phyloP scores from a whole-genome alignment of 2,888 invertebrate genomes.

The Crocallis elinguaria region DNA sequence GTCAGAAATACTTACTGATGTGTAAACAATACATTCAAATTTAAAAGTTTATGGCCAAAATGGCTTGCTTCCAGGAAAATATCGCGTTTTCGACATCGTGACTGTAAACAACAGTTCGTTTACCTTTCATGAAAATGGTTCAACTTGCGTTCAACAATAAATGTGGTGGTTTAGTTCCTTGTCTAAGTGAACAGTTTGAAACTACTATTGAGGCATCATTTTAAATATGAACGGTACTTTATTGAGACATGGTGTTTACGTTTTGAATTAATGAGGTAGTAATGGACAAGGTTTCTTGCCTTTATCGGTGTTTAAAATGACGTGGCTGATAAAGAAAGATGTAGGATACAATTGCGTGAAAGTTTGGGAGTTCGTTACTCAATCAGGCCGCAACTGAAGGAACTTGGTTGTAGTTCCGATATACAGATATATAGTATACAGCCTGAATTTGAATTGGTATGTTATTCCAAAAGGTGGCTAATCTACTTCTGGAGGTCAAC shows the following conservation, averaged over 20 bases:
- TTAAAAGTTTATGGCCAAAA: constrained; percentile 20
- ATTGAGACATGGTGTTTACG: not conserved
- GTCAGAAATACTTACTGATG: too few relatives aligned
- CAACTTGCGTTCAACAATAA: constrained; percentile 12
- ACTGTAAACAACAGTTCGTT: constrained; percentile 35
- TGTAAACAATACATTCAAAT: constrained; percentile 23
- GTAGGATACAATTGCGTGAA: too few relatives aligned
- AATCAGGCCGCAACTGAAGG: too few relatives aligned
- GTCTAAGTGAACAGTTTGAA: constrained; percentile 1
- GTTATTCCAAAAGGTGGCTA: too few relatives aligned
- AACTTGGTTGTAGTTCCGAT: too few relatives aligned
- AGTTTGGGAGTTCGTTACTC: too few relatives aligned
- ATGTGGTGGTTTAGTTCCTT: constrained; percentile 1
- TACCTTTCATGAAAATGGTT: constrained; percentile 23
- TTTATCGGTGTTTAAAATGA: too few relatives aligned
- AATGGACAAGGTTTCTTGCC: too few relatives aligned
- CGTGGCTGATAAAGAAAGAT: too few relatives aligned
- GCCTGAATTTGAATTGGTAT: too few relatives aligned
- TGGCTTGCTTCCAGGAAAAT: constrained; percentile 28
- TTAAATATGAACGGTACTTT: not conserved
- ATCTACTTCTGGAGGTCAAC: too few relatives aligned
- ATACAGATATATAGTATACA: too few relatives aligned
- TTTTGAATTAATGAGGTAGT: not conserved
- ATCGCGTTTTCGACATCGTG: constrained; percentile 20
- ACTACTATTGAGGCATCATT: not conserved